These are phyloP conservation scores for Cossypha dichroa DNA, from an alignment of 2,797 vertebrate genomes.

Conservation along the genomic window DNA sequence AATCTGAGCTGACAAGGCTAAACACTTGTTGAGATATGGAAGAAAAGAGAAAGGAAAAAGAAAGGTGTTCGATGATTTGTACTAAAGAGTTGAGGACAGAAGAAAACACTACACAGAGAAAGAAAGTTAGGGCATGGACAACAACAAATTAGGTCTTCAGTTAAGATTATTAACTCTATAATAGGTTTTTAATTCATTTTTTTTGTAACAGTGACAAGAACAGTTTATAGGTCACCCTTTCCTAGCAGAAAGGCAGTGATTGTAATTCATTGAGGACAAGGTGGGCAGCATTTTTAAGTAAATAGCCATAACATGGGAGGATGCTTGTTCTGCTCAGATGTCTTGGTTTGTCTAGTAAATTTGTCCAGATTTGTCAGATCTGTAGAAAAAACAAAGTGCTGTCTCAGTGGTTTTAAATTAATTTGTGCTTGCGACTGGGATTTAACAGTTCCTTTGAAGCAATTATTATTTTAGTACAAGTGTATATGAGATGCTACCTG, in stretches of 20 bases:
- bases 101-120: neutral
- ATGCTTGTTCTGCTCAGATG: neutral
- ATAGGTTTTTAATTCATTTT: neutral
- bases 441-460: slow-evolving; percentile 66
- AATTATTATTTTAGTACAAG: slow-evolving; percentile 64
- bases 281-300: neutral
- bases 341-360: slow-evolving; percentile 8
- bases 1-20: neutral
- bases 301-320: neutral
- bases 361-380: slow-evolving; percentile 20
- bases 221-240: neutral
- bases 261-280: neutral
- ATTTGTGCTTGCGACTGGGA: slow-evolving; percentile 47
- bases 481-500: slow-evolving; percentile 59
- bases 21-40: neutral
- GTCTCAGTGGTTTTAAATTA: slow-evolving; percentile 59
- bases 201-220: neutral
- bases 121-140: neutral
- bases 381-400: neutral
- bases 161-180: neutral
- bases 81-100: neutral
- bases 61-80: neutral
- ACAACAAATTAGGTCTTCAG: neutral
- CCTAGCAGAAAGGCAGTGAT: neutral
- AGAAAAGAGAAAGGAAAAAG: neutral